These are phyloP conservation scores for Pituophis catenifer DNA, from an alignment of 2,113 vertebrate genomes.

Conservation along the genomic window DNA sequence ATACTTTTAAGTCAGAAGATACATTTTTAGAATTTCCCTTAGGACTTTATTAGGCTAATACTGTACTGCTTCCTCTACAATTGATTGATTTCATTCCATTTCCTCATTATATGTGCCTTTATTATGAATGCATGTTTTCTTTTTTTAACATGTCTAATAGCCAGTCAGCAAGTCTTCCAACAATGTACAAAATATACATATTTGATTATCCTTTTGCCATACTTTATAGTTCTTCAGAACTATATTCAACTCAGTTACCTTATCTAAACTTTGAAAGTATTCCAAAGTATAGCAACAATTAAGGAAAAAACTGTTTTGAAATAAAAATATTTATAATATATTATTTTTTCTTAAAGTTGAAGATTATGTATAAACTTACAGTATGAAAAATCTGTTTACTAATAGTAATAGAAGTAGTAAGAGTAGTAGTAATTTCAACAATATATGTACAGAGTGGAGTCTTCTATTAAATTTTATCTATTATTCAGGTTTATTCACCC, in stretches of 20 bases:
- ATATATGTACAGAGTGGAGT: not conserved
- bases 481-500: not conserved
- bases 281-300: not conserved
- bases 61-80: not conserved
- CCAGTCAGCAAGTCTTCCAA: not conserved
- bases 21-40: not conserved
- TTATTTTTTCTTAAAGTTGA: not conserved
- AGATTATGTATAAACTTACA: not conserved
- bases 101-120: not conserved
- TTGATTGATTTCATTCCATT: not conserved
- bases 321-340: not conserved
- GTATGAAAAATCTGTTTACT: not conserved
- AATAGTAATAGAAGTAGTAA: not conserved
- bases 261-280: not conserved
- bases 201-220: not conserved
- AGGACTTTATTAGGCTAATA: slow-evolving; percentile 15
- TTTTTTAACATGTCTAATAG: not conserved
- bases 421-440: not conserved
- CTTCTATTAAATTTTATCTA: not conserved
- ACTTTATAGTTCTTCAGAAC: not conserved
- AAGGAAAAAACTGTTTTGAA: not conserved
- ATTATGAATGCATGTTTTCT: not conserved
- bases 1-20: not conserved
- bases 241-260: not conserved
- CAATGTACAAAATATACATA: not conserved